Evolutionary conservation across 2,888 invertebrate species (phyloP).

Genomic region (Andrena flavipes): DNA sequence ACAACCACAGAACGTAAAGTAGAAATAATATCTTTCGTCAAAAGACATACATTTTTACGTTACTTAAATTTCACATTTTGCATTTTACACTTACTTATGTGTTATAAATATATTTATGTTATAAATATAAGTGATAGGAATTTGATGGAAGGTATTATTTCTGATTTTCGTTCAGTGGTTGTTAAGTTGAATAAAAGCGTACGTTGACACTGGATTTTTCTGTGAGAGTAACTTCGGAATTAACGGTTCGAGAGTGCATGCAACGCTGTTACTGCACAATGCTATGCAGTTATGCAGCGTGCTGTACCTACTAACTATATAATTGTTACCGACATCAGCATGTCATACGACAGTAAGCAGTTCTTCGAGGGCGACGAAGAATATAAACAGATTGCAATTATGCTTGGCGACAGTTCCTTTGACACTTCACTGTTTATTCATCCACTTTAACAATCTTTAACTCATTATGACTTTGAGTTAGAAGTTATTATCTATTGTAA

Average conservation of each 20-base stretch:
- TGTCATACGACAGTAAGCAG: slow-evolving; percentile 29
- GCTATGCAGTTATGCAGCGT: slow-evolving; percentile 52
- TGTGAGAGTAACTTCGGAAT: slow-evolving; percentile 31
- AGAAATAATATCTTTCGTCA: not conserved
- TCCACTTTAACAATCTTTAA: too few species aligned
- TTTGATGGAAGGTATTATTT: not conserved
- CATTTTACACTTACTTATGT: too few species aligned
- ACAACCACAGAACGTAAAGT: slow-evolving; percentile 20
- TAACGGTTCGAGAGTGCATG: slow-evolving; percentile 42
- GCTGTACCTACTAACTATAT: slow-evolving; percentile 45
- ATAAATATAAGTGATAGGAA: not conserved
- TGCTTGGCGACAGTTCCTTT: not conserved
- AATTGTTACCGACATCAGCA: slow-evolving; percentile 41
- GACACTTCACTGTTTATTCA: not conserved
- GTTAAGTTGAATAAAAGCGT: slow-evolving; percentile 33
- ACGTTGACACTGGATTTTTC: slow-evolving; percentile 40
- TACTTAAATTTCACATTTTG: too few species aligned
- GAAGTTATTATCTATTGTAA: too few species aligned
- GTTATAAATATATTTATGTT: too few species aligned
- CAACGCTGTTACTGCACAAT: slow-evolving; percentile 34
- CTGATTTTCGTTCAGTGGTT: slow-evolving; percentile 14
- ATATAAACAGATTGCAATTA: slow-evolving; percentile 3
- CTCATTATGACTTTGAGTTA: too few species aligned
- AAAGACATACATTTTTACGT: not conserved
- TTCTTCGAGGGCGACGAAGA: slow-evolving; percentile 13